These are phyloP conservation scores for Papilio elwesi DNA, from an alignment of 2,888 invertebrate genomes.

Conservation along the genomic window DNA sequence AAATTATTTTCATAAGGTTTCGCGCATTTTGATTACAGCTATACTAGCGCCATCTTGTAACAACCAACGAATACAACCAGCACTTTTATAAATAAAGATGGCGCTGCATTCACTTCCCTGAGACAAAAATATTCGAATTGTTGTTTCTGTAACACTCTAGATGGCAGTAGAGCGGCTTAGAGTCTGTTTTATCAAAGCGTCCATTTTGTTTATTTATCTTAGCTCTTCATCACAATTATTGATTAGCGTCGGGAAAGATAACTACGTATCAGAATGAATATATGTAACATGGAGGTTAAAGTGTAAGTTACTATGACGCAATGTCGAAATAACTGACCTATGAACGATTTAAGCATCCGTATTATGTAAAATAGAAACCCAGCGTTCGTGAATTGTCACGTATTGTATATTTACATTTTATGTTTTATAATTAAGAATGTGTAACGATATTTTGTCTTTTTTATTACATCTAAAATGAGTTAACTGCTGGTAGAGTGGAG, in stretches of 20 bases:
- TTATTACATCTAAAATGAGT: no score
- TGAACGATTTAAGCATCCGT: constrained; percentile 17
- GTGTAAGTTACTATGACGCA: constrained; percentile 13
- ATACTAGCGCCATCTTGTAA: constrained; percentile 38
- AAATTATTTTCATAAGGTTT: background rate
- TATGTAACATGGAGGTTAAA: constrained; percentile 19
- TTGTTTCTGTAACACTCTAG: background rate
- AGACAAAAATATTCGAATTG: background rate
- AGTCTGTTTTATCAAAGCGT: constrained; percentile 17
- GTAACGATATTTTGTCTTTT: no score
- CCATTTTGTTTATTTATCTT: constrained; percentile 30
- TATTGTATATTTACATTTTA: no score
- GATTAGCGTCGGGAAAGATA: constrained; percentile 11
- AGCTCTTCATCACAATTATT: constrained; percentile 10
- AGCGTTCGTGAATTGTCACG: no score
- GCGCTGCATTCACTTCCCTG: constrained; percentile 24
- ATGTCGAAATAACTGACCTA: constrained; percentile 39
- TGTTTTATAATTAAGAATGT: no score
- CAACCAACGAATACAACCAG: background rate
- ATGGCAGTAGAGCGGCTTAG: background rate
- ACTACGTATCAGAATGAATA: constrained; percentile 1
- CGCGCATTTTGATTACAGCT: background rate
- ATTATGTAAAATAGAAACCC: background rate
- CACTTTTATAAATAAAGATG: constrained; percentile 29
- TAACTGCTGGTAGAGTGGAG: no score